A percentile compares a stretch with the other conserved stretches of the same genome.
Evolutionary conservation across 2,797 vertebrate species (phyloP).

Genomic region (Holocentrus rufus): DNA sequence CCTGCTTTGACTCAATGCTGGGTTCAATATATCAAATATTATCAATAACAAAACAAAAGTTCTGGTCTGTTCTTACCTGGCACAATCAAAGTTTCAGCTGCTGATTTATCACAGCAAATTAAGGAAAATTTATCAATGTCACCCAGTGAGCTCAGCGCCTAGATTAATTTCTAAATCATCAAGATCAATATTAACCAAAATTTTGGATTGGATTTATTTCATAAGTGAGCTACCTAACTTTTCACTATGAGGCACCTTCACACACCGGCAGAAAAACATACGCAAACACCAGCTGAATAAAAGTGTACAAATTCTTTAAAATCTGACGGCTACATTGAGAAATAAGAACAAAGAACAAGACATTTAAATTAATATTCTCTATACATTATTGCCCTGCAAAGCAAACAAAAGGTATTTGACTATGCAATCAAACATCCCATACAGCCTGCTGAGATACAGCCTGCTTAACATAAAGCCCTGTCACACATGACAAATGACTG

Average conservation of each 20-base stretch:
- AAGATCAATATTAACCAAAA: neutral
- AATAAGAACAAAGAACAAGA: neutral
- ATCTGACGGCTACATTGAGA: neutral
- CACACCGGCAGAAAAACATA: no score
- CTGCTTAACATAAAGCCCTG: neutral
- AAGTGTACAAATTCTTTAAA: no score
- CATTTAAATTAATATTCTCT: neutral
- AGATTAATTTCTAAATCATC: neutral
- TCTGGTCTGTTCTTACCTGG: neutral
- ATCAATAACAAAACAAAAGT: no score
- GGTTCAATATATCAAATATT: no score
- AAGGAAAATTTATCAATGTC: neutral
- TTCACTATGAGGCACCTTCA: neutral
- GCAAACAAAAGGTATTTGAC: neutral
- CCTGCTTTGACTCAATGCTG: neutral
- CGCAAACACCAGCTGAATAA: no score
- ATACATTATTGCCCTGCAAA: neutral
- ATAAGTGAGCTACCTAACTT: neutral
- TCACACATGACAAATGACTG: neutral
- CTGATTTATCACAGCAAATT: neutral
- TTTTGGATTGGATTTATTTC: neutral
- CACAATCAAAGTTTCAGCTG: neutral
- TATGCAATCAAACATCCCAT: conserved; percentile 19
- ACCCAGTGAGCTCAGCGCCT: neutral
- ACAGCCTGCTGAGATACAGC: neutral